A percentile compares a stretch with the other conserved stretches of the same genome.
Evolutionary conservation across 2,797 vertebrate genomes (phyloP).

Genomic region (Xenentodon cancila): DNA sequence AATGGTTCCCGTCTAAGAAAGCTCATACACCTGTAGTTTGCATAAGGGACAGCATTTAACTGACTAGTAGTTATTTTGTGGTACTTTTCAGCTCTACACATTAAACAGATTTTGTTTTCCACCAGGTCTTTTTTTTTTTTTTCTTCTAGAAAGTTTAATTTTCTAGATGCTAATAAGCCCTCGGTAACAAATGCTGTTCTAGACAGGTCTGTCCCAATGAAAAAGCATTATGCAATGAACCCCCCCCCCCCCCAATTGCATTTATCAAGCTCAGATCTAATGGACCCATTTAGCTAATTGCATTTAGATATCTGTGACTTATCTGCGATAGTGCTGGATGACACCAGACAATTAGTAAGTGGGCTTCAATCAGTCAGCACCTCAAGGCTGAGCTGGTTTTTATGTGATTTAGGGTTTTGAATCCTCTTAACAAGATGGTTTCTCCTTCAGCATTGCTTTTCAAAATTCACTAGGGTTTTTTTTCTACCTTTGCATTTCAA

Average conservation of each 20-base stretch:
- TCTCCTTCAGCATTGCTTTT: slow-evolving; percentile 3
- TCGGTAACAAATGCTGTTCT: slow-evolving; percentile 19
- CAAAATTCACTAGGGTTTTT: slow-evolving; percentile 11
- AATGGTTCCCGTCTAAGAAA: too few species aligned
- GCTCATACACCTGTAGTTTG: too few species aligned
- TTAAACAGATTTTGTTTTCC: not conserved
- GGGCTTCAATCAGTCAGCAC: slow-evolving; percentile 27
- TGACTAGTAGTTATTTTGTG: too few species aligned
- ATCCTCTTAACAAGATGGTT: slow-evolving; percentile 6
- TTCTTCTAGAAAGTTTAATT: not conserved
- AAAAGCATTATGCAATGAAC: slow-evolving; percentile 27
- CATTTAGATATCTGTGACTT: slow-evolving; percentile 50
- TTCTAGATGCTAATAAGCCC: slow-evolving; percentile 11
- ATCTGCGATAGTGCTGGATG: slow-evolving; percentile 33
- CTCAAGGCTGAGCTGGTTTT: slow-evolving; percentile 31
- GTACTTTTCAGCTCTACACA: too few species aligned
- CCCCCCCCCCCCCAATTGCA: slow-evolving; percentile 12
- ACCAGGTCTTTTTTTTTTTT: not conserved
- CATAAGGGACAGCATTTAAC: too few species aligned
- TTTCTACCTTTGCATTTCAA: not conserved
- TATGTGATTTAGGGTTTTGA: slow-evolving; percentile 37
- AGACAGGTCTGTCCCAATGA: slow-evolving; percentile 39
- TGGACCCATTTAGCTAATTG: slow-evolving; percentile 71
- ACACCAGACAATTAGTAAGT: slow-evolving; percentile 47
- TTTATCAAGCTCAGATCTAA: slow-evolving; percentile 58